Conservation (phyloP, 2,113 vertebrate species). For the Grallaria varia region DNA sequence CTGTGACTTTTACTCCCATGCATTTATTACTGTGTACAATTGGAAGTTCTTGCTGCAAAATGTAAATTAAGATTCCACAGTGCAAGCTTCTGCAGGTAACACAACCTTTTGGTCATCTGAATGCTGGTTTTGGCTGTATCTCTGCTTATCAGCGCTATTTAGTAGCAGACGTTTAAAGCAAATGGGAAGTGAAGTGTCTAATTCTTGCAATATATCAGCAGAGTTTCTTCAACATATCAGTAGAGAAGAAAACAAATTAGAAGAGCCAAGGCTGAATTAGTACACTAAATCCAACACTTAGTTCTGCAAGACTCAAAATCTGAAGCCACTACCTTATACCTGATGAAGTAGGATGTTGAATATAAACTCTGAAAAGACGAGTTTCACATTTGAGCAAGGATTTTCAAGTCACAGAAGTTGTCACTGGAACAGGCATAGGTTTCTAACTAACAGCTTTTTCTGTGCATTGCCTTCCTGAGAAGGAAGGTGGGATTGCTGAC, state of each 20-base stretch:
- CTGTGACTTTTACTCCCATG: constrained; percentile 12
- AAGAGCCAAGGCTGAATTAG: not conserved
- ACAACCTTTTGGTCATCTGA: not conserved
- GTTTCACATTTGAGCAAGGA: not conserved
- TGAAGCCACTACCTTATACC: not conserved
- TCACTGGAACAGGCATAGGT: not conserved
- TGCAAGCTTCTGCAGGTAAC: not conserved
- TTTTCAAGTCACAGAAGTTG: not conserved
- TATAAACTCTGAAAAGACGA: not conserved
- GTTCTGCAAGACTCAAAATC: not conserved
- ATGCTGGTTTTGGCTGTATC: not conserved
- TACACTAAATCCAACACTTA: not conserved
- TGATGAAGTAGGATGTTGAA: not conserved
- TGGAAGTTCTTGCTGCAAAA: constrained; percentile 23
- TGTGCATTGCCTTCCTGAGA: not conserved
- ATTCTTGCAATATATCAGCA: not conserved
- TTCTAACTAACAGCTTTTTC: not conserved
- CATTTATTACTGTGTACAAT: not conserved
- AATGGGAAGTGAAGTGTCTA: not conserved
- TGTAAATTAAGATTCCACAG: constrained; percentile 43
- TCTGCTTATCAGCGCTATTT: not conserved
- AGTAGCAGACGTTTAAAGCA: not conserved
- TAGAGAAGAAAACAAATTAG: not conserved
- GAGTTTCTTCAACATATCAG: not conserved
- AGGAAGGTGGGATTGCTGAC: not conserved